phyloP scores from a whole-genome alignment of 1,140 invertebrate species.

The Drosophila persimilis region DNA sequence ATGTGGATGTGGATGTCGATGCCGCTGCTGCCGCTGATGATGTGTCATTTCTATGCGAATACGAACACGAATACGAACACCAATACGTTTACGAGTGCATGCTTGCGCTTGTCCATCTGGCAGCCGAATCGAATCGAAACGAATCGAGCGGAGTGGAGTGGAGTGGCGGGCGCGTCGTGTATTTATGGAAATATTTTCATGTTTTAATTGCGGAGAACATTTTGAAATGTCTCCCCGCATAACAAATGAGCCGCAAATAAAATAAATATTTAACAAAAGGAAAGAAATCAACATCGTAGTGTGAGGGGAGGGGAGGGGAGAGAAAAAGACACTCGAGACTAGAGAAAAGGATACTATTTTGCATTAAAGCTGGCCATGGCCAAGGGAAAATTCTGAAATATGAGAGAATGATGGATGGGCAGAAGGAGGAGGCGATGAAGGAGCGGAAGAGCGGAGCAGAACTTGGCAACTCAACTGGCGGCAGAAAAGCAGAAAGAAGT shows the following conservation, averaged over 20 bases:
- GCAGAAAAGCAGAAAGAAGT: conserved; percentile 72
- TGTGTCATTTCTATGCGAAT: conserved; percentile 32
- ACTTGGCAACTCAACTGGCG: conserved; percentile 64
- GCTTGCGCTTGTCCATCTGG: conserved; percentile 30
- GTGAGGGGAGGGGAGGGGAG: not conserved
- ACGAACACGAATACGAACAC: too few species aligned
- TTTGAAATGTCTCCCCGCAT: conserved; percentile 45
- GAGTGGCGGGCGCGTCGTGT: conserved; percentile 19
- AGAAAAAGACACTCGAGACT: not conserved
- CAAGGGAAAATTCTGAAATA: conserved; percentile 1
- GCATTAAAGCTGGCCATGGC: conserved; percentile 13
- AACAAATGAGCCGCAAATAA: conserved; percentile 51
- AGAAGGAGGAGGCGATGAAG: too few species aligned
- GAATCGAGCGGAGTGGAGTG: not conserved
- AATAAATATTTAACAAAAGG: conserved; percentile 2
- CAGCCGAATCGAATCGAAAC: conserved; percentile 8
- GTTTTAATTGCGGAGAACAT: conserved; percentile 71
- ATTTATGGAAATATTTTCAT: conserved; percentile 75
- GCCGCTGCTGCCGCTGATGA: conserved; percentile 28
- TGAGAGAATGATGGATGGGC: conserved; percentile 32
- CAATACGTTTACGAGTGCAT: too few species aligned
- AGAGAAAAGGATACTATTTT: conserved; percentile 30
- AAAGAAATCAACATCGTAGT: conserved; percentile 1
- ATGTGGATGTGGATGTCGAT: conserved; percentile 29
- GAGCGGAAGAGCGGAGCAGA: conserved; percentile 6